Percentiles rank a stretch among this genome's conserved stretches.
These are phyloP conservation scores for Periophthalmus modestus DNA, from an alignment of 2,113 vertebrate genomes.

Conservation along the genomic window DNA sequence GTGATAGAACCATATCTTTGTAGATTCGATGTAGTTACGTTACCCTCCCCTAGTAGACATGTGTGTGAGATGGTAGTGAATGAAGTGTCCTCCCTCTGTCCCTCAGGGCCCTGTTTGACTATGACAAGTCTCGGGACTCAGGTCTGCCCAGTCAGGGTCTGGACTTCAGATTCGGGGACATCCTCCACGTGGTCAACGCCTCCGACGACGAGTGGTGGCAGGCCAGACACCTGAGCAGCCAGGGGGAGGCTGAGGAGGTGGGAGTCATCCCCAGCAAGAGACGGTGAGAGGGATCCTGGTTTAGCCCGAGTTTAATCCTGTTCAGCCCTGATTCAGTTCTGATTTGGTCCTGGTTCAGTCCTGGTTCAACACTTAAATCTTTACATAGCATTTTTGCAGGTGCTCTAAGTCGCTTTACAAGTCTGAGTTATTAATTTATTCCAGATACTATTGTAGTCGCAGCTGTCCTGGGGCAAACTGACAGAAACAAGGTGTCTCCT, in stretches of 20 bases:
- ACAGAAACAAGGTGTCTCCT: no score
- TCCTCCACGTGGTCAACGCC: conserved; percentile 97
- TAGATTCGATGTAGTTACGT: no score
- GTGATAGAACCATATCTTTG: no score
- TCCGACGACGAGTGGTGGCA: conserved; percentile 99
- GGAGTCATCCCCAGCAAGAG: conserved; percentile 97
- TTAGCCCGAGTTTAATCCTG: no score
- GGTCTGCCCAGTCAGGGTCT: conserved; percentile 96
- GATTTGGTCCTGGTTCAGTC: neutral
- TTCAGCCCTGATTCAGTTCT: neutral
- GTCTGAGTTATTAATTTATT: no score
- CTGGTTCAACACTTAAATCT: neutral
- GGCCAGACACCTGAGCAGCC: conserved; percentile 85
- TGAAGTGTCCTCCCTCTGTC: no score
- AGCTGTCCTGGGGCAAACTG: no score
- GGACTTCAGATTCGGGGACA: conserved; percentile 94
- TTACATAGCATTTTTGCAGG: neutral
- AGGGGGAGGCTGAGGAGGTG: conserved; percentile 94
- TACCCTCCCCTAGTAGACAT: no score
- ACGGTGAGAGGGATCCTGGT: conserved; percentile 78
- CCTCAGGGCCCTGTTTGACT: conserved; percentile 94
- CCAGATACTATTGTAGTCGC: no score
- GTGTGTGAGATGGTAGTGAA: no score
- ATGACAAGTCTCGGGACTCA: conserved; percentile 95
- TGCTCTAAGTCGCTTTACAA: no score